These are phyloP conservation scores for Sternotherus odoratus DNA, from an alignment of 2,797 vertebrate genomes.

Conservation along the genomic window DNA sequence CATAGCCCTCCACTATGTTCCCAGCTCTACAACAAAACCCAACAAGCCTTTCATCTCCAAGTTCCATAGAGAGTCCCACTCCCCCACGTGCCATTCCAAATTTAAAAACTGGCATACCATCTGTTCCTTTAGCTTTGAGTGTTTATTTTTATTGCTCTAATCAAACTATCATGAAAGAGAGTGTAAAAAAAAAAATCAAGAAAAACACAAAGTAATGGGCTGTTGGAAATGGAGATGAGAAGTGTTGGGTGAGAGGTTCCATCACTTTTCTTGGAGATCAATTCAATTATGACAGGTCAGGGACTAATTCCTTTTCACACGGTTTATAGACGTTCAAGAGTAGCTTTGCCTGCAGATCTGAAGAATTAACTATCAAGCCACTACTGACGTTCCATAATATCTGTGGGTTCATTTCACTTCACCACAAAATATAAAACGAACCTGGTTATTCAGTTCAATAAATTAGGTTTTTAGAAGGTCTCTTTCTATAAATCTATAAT, in stretches of 20 bases:
- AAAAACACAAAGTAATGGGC: not conserved
- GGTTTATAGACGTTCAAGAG: not conserved
- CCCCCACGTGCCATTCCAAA: not conserved
- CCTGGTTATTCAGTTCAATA: rapidly evolving
- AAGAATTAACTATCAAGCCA: not conserved
- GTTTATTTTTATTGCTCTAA: not conserved
- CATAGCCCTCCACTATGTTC: not conserved
- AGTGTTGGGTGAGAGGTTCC: not conserved
- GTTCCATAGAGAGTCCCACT: not conserved
- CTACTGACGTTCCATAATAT: not conserved
- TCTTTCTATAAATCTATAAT: no score
- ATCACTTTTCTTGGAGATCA: not conserved
- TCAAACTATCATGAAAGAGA: not conserved
- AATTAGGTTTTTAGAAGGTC: not conserved
- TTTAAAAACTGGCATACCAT: not conserved
- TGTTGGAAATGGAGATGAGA: not conserved
- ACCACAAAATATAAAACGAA: not conserved
- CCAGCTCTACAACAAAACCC: not conserved
- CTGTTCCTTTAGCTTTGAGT: not conserved
- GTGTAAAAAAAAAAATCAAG: not conserved
- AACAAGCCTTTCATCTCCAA: not conserved
- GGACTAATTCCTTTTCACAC: not conserved
- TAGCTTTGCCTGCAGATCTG: not conserved
- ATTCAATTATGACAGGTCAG: not conserved
- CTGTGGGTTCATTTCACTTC: not conserved